Percentiles rank a stretch among this genome's conserved stretches.
Conservation (phyloP, 2,797 vertebrate species). For the Meda fulgida region DNA sequence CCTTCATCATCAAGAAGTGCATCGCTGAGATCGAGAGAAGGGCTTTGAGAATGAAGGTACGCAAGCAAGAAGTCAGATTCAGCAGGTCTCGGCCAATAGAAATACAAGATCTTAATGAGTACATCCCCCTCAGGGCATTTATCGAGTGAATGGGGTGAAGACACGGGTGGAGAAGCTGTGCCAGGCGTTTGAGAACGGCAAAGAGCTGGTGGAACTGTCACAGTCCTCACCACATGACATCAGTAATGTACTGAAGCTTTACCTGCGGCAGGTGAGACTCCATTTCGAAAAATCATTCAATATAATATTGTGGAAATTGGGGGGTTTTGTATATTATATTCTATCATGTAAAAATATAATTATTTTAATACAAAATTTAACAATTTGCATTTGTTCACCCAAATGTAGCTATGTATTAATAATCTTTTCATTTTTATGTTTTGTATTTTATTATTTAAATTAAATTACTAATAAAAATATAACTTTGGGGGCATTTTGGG, state of each 20-base stretch:
- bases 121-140: conserved; percentile 86
- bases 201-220: conserved; percentile 94
- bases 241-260: conserved; percentile 97
- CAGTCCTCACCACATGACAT: conserved; percentile 95
- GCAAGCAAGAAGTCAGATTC: not conserved
- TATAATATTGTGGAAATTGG: not conserved
- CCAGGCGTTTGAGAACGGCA: conserved; percentile 95
- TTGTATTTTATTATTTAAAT: not conserved
- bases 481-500: not conserved
- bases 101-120: not conserved
- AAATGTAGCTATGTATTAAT: not conserved
- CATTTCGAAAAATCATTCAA: not conserved
- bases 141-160: conserved; percentile 95
- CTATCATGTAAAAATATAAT: not conserved
- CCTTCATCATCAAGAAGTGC: conserved; percentile 94
- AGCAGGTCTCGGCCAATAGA: not conserved
- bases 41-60: conserved; percentile 91
- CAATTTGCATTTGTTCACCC: not conserved
- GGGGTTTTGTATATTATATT: not conserved
- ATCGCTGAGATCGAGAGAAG: conserved; percentile 90
- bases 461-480: not conserved
- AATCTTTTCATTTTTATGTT: not conserved
- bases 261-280: conserved; percentile 89
- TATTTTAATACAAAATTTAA: too few species aligned
- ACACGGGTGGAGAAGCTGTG: conserved; percentile 97